Evolutionary conservation across 2,888 invertebrate genomes (phyloP).

Genomic region (Heliconius aoede): DNA sequence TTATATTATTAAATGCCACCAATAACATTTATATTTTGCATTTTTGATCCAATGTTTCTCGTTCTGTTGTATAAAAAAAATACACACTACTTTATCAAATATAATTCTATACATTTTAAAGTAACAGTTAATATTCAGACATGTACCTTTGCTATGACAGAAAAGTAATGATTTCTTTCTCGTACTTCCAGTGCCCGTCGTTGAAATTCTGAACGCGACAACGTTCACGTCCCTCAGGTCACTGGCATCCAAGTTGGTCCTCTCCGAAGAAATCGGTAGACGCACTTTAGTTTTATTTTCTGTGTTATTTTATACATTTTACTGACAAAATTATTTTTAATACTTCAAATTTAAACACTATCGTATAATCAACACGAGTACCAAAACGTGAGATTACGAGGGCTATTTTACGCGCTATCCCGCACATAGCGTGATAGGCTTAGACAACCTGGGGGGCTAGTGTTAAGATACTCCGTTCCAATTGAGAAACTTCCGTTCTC

Average conservation of each 20-base stretch:
- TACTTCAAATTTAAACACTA: too few relatives aligned
- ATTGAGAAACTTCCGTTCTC: too few relatives aligned
- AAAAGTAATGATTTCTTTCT: constrained; percentile 35
- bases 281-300: constrained; percentile 29
- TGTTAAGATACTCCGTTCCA: too few relatives aligned
- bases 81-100: background rate
- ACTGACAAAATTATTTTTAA: background rate
- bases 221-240: constrained; percentile 77
- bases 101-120: background rate
- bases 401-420: background rate
- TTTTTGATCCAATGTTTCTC: background rate
- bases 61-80: background rate
- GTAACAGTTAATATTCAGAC: background rate
- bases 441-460: too few relatives aligned
- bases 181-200: constrained; percentile 69
- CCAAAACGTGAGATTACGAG: too few relatives aligned
- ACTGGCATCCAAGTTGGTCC: constrained; percentile 76
- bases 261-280: constrained; percentile 74
- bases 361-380: too few relatives aligned
- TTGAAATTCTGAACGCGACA: constrained; percentile 76
- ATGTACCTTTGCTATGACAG: background rate
- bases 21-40: background rate
- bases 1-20: too few relatives aligned
- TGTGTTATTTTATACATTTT: constrained; percentile 7
- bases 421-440: background rate